phyloP scores from a whole-genome alignment of 2,113 vertebrate species.

The Danionella cerebrum region DNA sequence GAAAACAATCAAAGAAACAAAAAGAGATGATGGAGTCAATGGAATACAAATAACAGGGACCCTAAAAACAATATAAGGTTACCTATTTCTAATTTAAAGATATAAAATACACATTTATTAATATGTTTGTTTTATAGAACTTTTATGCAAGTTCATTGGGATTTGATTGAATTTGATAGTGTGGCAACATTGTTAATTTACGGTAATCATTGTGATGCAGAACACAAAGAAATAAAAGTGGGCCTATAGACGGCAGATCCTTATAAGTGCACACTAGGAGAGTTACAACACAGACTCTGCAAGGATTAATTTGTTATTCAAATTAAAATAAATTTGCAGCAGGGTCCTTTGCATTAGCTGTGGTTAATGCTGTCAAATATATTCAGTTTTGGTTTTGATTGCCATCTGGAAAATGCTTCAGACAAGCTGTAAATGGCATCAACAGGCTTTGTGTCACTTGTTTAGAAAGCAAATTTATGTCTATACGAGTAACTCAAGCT shows the following conservation, averaged over 20 bases:
- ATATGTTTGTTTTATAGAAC: too few relatives aligned
- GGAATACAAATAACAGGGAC: too few relatives aligned
- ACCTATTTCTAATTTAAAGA: too few relatives aligned
- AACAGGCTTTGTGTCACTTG: background rate
- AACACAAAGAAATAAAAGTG: constrained; percentile 45
- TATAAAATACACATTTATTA: too few relatives aligned
- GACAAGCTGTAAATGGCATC: background rate
- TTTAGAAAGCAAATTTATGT: background rate
- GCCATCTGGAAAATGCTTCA: constrained; percentile 9
- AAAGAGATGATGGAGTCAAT: too few relatives aligned
- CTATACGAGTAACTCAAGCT: background rate
- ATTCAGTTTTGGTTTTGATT: constrained; percentile 44
- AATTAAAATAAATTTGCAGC: constrained; percentile 46
- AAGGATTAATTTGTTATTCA: constrained; percentile 60
- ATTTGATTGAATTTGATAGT: too few relatives aligned
- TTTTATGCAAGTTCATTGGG: too few relatives aligned
- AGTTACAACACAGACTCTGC: constrained; percentile 49
- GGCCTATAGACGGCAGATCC: constrained; percentile 46
- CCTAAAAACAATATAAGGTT: too few relatives aligned
- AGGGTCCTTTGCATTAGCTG: constrained; percentile 22
- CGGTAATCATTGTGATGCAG: constrained; percentile 55
- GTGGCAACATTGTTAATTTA: too few relatives aligned
- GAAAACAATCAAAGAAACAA: too few relatives aligned
- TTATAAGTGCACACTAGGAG: constrained; percentile 43
- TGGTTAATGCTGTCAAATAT: constrained; percentile 37